Evolutionary conservation across 2,797 vertebrate genomes (phyloP).

Genomic region (Valencia hispanica): DNA sequence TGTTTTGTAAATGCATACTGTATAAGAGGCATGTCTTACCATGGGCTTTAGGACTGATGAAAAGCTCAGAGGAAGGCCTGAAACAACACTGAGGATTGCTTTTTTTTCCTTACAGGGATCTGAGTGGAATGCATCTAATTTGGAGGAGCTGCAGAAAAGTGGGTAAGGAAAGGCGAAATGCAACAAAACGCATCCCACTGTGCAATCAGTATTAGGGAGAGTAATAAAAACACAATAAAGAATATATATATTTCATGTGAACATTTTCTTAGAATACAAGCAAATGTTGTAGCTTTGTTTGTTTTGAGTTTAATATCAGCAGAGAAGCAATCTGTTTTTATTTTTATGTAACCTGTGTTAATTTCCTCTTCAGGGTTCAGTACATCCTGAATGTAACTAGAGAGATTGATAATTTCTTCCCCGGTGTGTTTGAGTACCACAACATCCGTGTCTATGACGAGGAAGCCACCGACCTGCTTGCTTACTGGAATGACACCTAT

Average conservation of each 20-base stretch:
- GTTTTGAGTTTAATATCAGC: not conserved
- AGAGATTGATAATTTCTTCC: conserved; percentile 99
- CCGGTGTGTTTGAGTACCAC: conserved; percentile 95
- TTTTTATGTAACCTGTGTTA: conserved; percentile 6
- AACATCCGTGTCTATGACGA: conserved; percentile 98
- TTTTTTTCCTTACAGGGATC: conserved; percentile 88
- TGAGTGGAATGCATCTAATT: conserved; percentile 97
- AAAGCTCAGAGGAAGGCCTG: conserved; percentile 42
- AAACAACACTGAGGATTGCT: conserved; percentile 57
- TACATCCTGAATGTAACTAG: conserved; percentile 98
- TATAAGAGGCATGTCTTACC: conserved; percentile 23
- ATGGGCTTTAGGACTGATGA: conserved; percentile 56
- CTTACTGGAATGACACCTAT: conserved; percentile 98
- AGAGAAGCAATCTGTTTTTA: not conserved
- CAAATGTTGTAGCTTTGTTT: not conserved
- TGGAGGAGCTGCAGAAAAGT: conserved; percentile 95
- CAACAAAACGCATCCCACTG: conserved; percentile 6
- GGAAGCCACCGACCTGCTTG: conserved; percentile 95
- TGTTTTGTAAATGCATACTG: conserved; percentile 32
- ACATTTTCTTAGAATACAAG: conserved; percentile 8
- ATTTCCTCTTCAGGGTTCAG: conserved; percentile 82
- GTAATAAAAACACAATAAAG: conserved; percentile 2
- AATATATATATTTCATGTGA: not conserved
- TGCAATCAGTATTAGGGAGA: not conserved
- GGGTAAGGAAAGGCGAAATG: conserved; percentile 82